These are phyloP conservation scores for Eptatretus atami DNA, from an alignment of 2,797 vertebrate genomes.

Conservation along the genomic window DNA sequence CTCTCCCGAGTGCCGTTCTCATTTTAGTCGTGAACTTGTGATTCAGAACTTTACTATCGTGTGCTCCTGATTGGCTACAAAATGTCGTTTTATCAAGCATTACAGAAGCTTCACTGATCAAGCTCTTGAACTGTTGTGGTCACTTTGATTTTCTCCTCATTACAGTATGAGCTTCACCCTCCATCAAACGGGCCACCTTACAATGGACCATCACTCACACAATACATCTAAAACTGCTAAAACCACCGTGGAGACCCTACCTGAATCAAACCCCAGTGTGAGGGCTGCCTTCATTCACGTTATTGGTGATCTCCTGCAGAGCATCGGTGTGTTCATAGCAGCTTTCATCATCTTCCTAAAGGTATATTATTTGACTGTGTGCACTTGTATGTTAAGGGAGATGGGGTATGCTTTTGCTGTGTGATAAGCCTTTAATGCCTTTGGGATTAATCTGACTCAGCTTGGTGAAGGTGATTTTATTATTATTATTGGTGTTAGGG, in stretches of 20 bases:
- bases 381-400: constrained; percentile 3
- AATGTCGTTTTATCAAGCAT: no score
- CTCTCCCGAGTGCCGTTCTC: no score
- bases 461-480: no score
- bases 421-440: background rate
- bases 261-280: constrained; percentile 48
- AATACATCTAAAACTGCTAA: constrained; percentile 21
- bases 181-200: constrained; percentile 35
- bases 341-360: constrained; percentile 67
- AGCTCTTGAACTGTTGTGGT: background rate
- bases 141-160: background rate
- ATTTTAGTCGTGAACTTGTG: no score
- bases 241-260: constrained; percentile 18
- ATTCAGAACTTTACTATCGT: no score
- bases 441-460: no score
- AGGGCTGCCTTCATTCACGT: constrained; percentile 72
- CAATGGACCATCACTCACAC: constrained; percentile 16
- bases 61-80: no score
- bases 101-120: no score
- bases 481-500: no score
- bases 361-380: constrained; percentile 19
- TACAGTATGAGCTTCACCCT: constrained; percentile 77
- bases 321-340: constrained; percentile 52
- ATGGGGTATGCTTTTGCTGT: background rate
- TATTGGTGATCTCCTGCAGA: constrained; percentile 72